These are phyloP conservation scores for Ivindomyrus marchei DNA, from an alignment of 2,113 vertebrate genomes.

Conservation along the genomic window DNA sequence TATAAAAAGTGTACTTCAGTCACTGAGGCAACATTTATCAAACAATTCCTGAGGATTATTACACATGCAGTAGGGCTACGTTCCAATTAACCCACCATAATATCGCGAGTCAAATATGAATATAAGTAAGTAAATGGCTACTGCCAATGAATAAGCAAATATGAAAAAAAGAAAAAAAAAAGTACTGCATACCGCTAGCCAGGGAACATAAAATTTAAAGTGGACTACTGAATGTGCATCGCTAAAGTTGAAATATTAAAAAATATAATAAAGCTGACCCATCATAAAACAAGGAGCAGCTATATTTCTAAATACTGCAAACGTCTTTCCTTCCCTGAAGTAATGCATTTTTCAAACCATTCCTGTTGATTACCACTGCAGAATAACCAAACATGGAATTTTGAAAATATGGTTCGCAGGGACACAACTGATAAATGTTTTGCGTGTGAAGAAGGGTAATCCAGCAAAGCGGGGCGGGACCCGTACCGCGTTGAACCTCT, in stretches of 20 bases:
- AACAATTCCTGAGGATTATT: not conserved
- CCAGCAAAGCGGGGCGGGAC: not conserved
- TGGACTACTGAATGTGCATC: too few species aligned
- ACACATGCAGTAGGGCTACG: not conserved
- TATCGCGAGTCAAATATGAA: too few species aligned
- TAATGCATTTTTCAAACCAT: not conserved
- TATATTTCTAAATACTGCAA: not conserved
- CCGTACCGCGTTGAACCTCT: constrained; percentile 94
- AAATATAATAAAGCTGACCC: not conserved
- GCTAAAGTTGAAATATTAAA: too few species aligned
- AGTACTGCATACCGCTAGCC: too few species aligned
- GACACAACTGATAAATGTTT: not conserved
- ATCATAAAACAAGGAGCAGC: not conserved
- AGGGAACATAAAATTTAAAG: too few species aligned
- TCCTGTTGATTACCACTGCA: not conserved
- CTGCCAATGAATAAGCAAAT: not conserved
- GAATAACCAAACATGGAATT: not conserved
- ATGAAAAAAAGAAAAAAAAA: not conserved
- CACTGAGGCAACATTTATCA: not conserved
- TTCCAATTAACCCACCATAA: not conserved
- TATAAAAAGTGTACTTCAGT: not conserved
- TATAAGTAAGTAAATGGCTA: not conserved
- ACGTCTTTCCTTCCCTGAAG: not conserved
- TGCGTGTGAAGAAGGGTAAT: not conserved
- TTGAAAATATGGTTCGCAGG: not conserved